These are phyloP conservation scores for Odocoileus virginianus DNA, from an alignment of 2,113 vertebrate species.

Conservation along the genomic window DNA sequence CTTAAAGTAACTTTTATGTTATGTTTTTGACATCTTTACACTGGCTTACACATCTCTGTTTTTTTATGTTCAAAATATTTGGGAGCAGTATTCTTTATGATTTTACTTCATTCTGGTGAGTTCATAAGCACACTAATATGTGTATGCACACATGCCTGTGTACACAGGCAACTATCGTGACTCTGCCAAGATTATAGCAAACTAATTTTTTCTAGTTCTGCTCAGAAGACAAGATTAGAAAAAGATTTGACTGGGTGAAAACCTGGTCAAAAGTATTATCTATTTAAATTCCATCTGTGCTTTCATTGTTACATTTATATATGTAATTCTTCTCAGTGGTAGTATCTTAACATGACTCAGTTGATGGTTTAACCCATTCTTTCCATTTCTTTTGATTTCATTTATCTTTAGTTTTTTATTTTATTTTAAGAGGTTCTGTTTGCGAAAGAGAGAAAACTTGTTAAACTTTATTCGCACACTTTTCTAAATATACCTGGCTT, in stretches of 20 bases:
- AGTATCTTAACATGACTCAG: not conserved
- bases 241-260: not conserved
- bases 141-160: rapidly evolving
- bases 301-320: not conserved
- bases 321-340: not conserved
- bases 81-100: not conserved
- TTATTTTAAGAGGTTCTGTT: not conserved
- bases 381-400: not conserved
- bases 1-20: not conserved
- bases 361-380: not conserved
- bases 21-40: not conserved
- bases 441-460: not conserved
- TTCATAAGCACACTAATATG: not conserved
- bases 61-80: not conserved
- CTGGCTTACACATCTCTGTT: not conserved
- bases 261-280: not conserved
- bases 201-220: not conserved
- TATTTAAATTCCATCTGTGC: not conserved
- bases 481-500: not conserved
- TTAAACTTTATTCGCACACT: not conserved
- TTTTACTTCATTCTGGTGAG: not conserved
- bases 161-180: not conserved
- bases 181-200: not conserved
- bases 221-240: not conserved
- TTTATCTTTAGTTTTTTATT: not conserved